Percentiles rank a stretch among this genome's conserved stretches.
phyloP scores from a whole-genome alignment of 1,140 invertebrate genomes.

The Ceratoteleas bidentatus region DNA sequence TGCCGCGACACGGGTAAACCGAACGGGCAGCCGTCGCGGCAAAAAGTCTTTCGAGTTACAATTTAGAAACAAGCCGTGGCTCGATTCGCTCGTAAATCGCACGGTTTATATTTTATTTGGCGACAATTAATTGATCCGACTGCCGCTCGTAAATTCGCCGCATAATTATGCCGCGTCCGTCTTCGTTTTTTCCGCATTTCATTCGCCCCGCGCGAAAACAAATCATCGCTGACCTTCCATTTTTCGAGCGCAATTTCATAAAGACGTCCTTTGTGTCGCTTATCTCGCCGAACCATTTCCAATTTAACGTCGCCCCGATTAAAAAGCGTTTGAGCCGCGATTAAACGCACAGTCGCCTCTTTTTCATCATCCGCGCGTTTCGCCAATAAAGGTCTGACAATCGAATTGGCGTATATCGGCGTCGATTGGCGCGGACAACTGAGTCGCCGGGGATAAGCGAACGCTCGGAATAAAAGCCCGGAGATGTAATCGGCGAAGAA shows the following conservation, averaged over 20 bases:
- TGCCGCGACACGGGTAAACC: neutral
- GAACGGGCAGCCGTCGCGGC: no score
- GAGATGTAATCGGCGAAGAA: slow-evolving; percentile 82
- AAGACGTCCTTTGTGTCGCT: neutral
- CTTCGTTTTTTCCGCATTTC: no score
- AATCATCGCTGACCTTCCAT: no score
- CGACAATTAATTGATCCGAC: no score
- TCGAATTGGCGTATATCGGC: slow-evolving; percentile 67
- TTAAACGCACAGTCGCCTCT: slow-evolving; percentile 47
- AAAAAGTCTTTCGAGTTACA: neutral
- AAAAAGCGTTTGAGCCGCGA: slow-evolving; percentile 11
- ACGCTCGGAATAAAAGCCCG: slow-evolving; percentile 79
- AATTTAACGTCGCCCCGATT: no score
- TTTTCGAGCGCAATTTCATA: no score
- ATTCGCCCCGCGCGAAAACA: no score
- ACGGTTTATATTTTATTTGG: no score
- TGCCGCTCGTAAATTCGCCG: no score
- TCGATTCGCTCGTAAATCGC: no score
- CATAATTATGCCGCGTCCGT: no score
- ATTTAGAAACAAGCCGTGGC: no score
- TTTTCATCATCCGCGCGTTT: slow-evolving; percentile 54
- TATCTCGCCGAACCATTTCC: neutral
- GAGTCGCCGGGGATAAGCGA: slow-evolving; percentile 50
- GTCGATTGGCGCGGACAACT: slow-evolving; percentile 66
- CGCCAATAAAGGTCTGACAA: slow-evolving; percentile 66